phyloP scores from a whole-genome alignment of 2,797 vertebrate species.

The Spinus olivaceus region DNA sequence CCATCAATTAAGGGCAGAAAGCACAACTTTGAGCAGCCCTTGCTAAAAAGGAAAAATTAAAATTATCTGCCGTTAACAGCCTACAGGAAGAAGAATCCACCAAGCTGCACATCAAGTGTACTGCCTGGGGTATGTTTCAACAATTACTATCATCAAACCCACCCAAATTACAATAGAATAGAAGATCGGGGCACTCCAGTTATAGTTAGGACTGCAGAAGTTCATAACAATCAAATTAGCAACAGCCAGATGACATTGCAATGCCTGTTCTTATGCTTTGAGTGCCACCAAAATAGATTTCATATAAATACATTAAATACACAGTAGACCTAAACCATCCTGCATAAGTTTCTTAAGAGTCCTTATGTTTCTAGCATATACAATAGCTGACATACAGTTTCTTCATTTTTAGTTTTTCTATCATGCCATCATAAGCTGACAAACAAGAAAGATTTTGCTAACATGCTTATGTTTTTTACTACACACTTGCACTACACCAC shows the following conservation, averaged over 20 bases:
- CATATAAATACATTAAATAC: neutral
- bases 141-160: neutral
- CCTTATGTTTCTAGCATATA: neutral
- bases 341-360: neutral
- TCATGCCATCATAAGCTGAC: neutral
- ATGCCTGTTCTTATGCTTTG: neutral
- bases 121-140: neutral
- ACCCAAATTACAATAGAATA: neutral
- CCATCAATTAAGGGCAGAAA: neutral
- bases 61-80: neutral
- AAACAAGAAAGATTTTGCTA: neutral
- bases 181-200: neutral
- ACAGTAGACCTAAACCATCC: neutral
- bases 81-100: neutral
- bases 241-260: neutral
- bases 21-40: neutral
- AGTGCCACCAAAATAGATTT: neutral
- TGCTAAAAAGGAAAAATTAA: neutral
- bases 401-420: neutral
- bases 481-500: neutral
- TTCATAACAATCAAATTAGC: neutral
- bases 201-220: neutral
- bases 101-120: neutral
- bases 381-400: neutral
- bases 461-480: neutral